Conservation (phyloP, 2,113 vertebrate species). For the Struthidea cinerea region DNA sequence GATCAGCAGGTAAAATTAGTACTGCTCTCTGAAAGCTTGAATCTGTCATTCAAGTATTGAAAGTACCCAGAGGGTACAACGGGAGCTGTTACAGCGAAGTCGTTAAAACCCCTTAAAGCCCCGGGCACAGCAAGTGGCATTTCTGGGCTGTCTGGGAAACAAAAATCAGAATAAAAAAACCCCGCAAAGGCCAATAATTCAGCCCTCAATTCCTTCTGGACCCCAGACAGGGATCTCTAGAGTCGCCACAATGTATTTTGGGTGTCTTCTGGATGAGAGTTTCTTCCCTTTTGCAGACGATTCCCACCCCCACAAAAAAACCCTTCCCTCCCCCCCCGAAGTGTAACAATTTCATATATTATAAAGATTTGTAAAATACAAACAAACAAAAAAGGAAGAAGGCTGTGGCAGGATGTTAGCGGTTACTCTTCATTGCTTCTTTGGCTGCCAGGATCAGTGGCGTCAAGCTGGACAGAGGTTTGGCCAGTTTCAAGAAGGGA, state of each 20-base stretch:
- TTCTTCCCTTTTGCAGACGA: slow-evolving; percentile 60
- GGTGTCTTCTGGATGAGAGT: slow-evolving; percentile 56
- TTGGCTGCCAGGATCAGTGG: slow-evolving; percentile 98
- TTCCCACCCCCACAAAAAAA: neutral
- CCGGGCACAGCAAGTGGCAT: slow-evolving; percentile 52
- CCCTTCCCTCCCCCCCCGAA: slow-evolving; percentile 20
- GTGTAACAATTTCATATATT: slow-evolving; percentile 75
- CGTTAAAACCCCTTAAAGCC: slow-evolving; percentile 53
- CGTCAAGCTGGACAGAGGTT: slow-evolving; percentile 96
- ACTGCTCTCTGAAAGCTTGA: slow-evolving; percentile 69
- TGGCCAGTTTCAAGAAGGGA: slow-evolving; percentile 97
- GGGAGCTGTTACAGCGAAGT: slow-evolving; percentile 59
- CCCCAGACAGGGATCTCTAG: slow-evolving; percentile 41
- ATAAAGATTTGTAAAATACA: slow-evolving; percentile 74
- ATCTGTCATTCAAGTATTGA: slow-evolving; percentile 76
- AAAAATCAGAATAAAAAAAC: neutral
- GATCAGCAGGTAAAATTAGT: slow-evolving; percentile 67
- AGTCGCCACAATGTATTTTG: slow-evolving; percentile 34
- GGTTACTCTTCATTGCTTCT: slow-evolving; percentile 98
- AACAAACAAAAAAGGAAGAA: slow-evolving; percentile 48
- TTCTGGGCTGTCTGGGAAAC: slow-evolving; percentile 30
- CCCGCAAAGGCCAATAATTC: slow-evolving; percentile 50
- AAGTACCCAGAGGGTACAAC: slow-evolving; percentile 59
- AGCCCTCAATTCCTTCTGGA: slow-evolving; percentile 65
- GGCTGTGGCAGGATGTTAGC: slow-evolving; percentile 73